Percentiles rank a stretch among this genome's conserved stretches.
Evolutionary conservation across 2,797 vertebrate genomes (phyloP).

Genomic region (Sebastes wilsoni): DNA sequence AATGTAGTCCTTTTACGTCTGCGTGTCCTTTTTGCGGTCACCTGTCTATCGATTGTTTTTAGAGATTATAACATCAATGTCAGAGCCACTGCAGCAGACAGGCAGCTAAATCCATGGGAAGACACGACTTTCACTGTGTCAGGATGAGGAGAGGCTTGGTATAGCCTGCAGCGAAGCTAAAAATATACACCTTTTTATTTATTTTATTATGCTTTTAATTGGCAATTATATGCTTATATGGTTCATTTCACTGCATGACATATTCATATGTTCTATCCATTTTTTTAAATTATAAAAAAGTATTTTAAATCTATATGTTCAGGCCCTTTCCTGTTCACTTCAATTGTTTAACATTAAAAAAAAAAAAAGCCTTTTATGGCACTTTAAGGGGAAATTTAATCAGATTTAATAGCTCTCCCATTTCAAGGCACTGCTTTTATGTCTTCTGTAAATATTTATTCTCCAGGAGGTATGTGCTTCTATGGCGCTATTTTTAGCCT

Average conservation of each 20-base stretch:
- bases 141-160: conserved; percentile 26
- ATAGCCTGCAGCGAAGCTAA: conserved; percentile 37
- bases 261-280: neutral
- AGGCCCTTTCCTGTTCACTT: neutral
- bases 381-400: conserved; percentile 54
- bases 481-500: conserved; percentile 70
- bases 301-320: conserved; percentile 1
- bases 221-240: conserved; percentile 15
- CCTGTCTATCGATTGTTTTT: conserved; percentile 72
- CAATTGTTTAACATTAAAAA: conserved; percentile 43
- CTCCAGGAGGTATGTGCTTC: conserved; percentile 64
- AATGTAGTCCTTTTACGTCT: conserved; percentile 62
- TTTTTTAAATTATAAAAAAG: neutral
- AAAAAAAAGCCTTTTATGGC: conserved; percentile 39
- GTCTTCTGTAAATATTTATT: conserved; percentile 82
- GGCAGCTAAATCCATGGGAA: conserved; percentile 38
- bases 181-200: neutral
- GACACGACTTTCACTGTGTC: conserved; percentile 55
- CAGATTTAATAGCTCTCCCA: conserved; percentile 75
- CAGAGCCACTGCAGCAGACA: conserved; percentile 48
- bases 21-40: conserved; percentile 67
- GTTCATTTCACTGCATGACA: conserved; percentile 26
- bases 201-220: conserved; percentile 30
- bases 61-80: conserved; percentile 78
- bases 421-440: conserved; percentile 78